Conservation (phyloP, 2,888 invertebrate species). For the Mamestra brassicae region DNA sequence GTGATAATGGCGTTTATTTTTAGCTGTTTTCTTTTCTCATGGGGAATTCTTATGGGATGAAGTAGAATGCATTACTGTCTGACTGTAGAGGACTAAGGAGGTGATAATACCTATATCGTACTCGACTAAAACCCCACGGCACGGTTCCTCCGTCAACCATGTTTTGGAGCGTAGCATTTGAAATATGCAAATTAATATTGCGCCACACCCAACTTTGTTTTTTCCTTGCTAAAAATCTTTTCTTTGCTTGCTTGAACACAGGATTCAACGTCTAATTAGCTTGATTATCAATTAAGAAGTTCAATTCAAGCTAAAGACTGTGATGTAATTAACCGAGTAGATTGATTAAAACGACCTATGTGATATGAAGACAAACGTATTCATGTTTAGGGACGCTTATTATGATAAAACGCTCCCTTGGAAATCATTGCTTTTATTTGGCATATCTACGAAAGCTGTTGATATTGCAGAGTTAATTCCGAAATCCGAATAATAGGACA, state of each 20-base stretch:
- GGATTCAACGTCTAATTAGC: slow-evolving; percentile 25
- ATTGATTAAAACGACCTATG: slow-evolving; percentile 34
- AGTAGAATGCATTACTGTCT: not conserved
- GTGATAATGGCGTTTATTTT: not conserved
- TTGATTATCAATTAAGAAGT: slow-evolving; percentile 34
- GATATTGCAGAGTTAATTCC: too few relatives aligned
- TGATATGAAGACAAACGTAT: not conserved
- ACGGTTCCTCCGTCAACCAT: not conserved
- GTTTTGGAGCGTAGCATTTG: not conserved
- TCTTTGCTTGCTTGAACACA: not conserved
- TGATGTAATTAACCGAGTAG: slow-evolving; percentile 12
- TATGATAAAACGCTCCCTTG: not conserved
- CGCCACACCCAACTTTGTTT: not conserved
- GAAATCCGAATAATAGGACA: too few relatives aligned
- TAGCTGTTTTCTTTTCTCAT: not conserved
- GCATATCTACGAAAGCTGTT: too few relatives aligned
- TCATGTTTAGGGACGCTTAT: not conserved
- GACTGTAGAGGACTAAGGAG: not conserved
- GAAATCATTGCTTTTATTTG: not conserved
- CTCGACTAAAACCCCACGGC: too few relatives aligned
- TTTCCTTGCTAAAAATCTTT: not conserved
- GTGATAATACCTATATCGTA: too few relatives aligned
- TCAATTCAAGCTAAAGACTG: slow-evolving; percentile 9
- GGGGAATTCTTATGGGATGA: not conserved
- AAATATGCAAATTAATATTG: not conserved